phyloP scores from a whole-genome alignment of 2,888 invertebrate species.

The Caenorhabditis becei region DNA sequence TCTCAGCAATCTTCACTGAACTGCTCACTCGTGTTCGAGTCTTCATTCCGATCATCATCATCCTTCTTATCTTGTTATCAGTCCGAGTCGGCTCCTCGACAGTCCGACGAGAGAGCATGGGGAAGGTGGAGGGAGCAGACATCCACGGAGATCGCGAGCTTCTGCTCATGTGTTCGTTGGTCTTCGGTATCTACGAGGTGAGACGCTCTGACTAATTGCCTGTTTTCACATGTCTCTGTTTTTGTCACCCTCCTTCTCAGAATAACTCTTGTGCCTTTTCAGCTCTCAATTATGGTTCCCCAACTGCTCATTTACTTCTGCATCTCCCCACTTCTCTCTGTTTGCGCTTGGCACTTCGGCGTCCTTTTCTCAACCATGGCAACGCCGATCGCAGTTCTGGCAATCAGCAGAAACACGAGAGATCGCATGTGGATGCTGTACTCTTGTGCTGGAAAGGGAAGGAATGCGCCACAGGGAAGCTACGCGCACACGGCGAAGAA shows the following conservation, averaged over 20 bases:
- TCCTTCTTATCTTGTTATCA: constrained; percentile 39
- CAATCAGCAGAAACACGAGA: constrained; percentile 40
- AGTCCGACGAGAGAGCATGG: constrained; percentile 47
- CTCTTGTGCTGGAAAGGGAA: constrained; percentile 28
- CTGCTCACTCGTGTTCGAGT: constrained; percentile 45
- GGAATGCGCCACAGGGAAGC: constrained; percentile 40
- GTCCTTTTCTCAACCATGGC: constrained; percentile 53
- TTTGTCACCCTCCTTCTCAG: background rate
- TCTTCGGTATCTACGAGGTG: constrained; percentile 57
- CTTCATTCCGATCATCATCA: constrained; percentile 42
- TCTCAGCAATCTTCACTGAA: constrained; percentile 52
- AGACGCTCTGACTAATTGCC: background rate
- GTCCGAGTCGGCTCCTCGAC: constrained; percentile 57
- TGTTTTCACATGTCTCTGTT: background rate
- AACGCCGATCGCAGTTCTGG: constrained; percentile 52
- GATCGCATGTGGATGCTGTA: constrained; percentile 33
- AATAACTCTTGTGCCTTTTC: constrained; percentile 22
- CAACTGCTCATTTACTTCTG: constrained; percentile 57
- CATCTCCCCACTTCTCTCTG: constrained; percentile 49
- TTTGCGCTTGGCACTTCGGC: constrained; percentile 48
- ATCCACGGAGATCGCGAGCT: constrained; percentile 54
- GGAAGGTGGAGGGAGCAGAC: constrained; percentile 52
- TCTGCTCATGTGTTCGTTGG: constrained; percentile 43
- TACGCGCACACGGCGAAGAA: constrained; percentile 59
- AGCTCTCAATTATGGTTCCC: constrained; percentile 41